Base-by-base conservation (phyloP, 2,113 vertebrate species). In the Rattus rattus region DNA sequence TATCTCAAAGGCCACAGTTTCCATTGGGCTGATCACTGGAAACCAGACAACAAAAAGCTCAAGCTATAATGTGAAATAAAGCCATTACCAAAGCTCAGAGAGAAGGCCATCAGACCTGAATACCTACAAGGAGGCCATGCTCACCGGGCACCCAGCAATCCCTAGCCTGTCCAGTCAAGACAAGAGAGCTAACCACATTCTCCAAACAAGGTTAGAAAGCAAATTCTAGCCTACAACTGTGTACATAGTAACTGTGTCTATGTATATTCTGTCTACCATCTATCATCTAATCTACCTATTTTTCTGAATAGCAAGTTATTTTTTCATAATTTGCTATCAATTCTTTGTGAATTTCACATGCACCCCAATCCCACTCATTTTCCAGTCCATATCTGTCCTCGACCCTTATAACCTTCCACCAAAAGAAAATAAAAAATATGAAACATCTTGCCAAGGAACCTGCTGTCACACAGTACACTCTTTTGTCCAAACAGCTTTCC, bases 221-320 rank as follows among this genome's bases (percentile, higher is more conserved):
- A 88, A 90, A 88, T 75, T 92, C 43, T 39, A n/a, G 24, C 49
- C 70, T 95, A 83, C 65, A 90, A 43, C 43, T 89, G 81, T 76
- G 79, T 88, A 52, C 19, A 52, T 26, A 7, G n/a, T 87, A 73
- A 88, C n/a, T 73, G 5, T 52, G 69, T 52, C 19, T 86, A 49
- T 9, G 26, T 49, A 49, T 49, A 30, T 59, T 59, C 19, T 83
- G 6, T 59, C 49, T 54, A 56, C 39, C 54, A 28, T 28, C 75
- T 77, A 43, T 75, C 19, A 75, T 24, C 24, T 81, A n/a, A n/a
- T 59, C 36, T 61, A 59, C 33, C 36, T 56, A n/a, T 61, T n/a
- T 39, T 39, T 72, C 36, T 72, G 4, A 72, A 72, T 39, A 39
- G 36, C 70, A 72, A 72, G n/a, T 70, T 70, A 70, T 19, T 72